Percentiles rank a stretch among this genome's conserved stretches.
Evolutionary conservation across 2,888 invertebrate species (phyloP).

Genomic region (Galeopsomyia nigrocyanea): DNA sequence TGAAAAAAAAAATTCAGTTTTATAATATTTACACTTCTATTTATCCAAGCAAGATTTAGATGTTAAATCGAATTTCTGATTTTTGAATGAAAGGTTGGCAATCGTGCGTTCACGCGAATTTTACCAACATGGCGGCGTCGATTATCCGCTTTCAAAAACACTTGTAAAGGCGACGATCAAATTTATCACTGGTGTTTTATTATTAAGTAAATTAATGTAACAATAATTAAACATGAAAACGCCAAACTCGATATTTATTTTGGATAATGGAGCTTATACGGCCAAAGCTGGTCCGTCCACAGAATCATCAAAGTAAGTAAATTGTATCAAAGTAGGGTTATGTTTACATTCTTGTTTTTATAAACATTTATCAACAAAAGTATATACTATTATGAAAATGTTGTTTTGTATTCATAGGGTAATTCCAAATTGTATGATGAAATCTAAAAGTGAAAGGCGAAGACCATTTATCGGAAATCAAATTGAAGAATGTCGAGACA

Average conservation of each 20-base stretch:
- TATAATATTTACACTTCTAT: not conserved
- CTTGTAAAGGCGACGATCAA: too few relatives aligned
- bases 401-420: conserved; percentile 68
- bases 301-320: conserved; percentile 77
- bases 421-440: conserved; percentile 96
- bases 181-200: too few relatives aligned
- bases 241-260: conserved; percentile 72
- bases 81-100: too few relatives aligned
- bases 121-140: too few relatives aligned
- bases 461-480: conserved; percentile 94
- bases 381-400: conserved; percentile 2
- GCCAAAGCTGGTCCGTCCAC: conserved; percentile 88
- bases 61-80: too few relatives aligned
- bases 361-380: not conserved
- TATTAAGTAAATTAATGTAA: conserved; percentile 3
- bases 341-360: not conserved
- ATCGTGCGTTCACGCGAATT: too few relatives aligned
- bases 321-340: conserved; percentile 69
- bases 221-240: conserved; percentile 52
- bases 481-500: conserved; percentile 96
- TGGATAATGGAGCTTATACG: conserved; percentile 91
- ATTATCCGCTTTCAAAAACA: too few relatives aligned
- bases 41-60: not conserved
- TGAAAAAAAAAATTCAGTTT: not conserved
- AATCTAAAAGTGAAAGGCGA: conserved; percentile 96